Base-by-base conservation (phyloP, 1,140 invertebrate species). In the Zelostemma sp. region DNA sequence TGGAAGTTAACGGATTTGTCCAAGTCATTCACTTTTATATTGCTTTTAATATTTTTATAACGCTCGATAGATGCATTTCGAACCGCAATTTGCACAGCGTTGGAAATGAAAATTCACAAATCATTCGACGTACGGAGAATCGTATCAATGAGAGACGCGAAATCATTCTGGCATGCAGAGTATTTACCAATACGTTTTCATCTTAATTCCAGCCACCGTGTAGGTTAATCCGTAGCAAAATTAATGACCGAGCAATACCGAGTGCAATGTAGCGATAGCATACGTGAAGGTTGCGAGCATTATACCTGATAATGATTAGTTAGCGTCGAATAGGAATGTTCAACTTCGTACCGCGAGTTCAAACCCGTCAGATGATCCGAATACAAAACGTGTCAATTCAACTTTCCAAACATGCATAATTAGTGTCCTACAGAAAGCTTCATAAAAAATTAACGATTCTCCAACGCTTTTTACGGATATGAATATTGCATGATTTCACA, bases 221-320 rank as follows among this genome's bases (percentile, higher is more conserved):
- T 58, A 45, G 47, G 61, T 64, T 64, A 63, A 70, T 65, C 53
- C 58, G 61, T 49, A 53, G 60, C 48, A 46, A 51, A 58, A 62
- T 71, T 66, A 66, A 63, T 40, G 48, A 58, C 31, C 17, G 35
- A 19, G 19, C 28, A 50, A 55, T 2, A 33, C 47, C 49, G 56
- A 64, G 57, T 59, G 59, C 43, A 43, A 0, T 15, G 48, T 51
- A 35, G 68, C 63, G 62, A 71, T 71, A 66, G 33, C 50, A 45
- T 19, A 45, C 50, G 28, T 48, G 51, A 12, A 17, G 28, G 61
- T 66, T 60, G 59, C 62, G 56, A 56, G 62, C 41, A 59, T 19
- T 56, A 61, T 46, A 28, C 61, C 43, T 63, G 66, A 67, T 71
- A 59, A 62, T 71, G 63, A 71, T 71, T 49, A 45, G 68, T 63